Percentiles rank a stretch among this genome's conserved stretches.
Evolutionary conservation across 2,113 vertebrate species (phyloP).

Genomic region (Cathartes aura): DNA sequence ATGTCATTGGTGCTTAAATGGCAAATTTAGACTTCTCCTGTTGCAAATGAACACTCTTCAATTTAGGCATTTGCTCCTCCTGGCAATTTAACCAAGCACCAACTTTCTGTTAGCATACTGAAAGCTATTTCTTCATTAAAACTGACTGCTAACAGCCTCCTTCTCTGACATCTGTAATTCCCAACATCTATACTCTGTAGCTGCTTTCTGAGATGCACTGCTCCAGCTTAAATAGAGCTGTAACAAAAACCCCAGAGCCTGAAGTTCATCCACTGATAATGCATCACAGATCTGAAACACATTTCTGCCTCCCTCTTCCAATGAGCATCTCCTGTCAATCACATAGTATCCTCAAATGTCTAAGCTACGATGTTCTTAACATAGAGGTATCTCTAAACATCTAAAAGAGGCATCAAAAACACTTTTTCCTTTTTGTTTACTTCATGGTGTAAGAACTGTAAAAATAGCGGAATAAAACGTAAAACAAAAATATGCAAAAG

Average conservation of each 20-base stretch:
- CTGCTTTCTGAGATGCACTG: neutral
- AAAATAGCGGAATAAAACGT: neutral
- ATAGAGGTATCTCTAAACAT: neutral
- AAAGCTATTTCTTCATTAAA: neutral
- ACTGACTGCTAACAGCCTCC: neutral
- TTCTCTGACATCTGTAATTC: neutral
- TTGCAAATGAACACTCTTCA: neutral
- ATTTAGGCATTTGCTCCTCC: neutral
- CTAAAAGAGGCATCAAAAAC: neutral
- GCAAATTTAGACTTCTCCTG: neutral
- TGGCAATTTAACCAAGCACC: neutral
- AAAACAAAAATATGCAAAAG: neutral
- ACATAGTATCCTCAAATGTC: neutral
- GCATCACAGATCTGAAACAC: neutral
- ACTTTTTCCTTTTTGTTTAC: neutral
- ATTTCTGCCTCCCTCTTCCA: neutral
- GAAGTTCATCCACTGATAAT: neutral
- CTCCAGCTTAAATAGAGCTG: neutral
- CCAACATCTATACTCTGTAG: neutral
- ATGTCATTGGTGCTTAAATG: neutral
- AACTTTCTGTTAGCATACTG: neutral
- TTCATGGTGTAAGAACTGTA: neutral
- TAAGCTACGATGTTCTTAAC: neutral
- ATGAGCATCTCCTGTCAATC: neutral
- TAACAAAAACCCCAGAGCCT: neutral